These are phyloP conservation scores for Ariolimax columbianus DNA, from an alignment of 2,888 invertebrate genomes.

Conservation along the genomic window DNA sequence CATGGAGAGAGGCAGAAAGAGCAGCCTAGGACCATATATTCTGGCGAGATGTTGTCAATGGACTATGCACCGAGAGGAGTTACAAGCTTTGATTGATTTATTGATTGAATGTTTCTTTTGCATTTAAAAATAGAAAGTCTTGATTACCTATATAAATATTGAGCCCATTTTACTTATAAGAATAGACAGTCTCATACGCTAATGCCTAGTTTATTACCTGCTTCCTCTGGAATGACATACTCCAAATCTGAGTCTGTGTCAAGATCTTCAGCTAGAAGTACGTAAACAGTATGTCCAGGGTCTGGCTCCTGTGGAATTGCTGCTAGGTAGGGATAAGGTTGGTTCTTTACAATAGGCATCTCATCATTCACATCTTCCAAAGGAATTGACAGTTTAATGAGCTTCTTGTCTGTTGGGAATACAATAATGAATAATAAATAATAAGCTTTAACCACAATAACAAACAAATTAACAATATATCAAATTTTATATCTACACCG, in stretches of 20 bases:
- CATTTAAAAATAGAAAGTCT: too few relatives aligned
- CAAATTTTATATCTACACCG: neutral
- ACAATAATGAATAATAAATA: neutral
- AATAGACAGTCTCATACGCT: too few relatives aligned
- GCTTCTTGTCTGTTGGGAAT: conserved; percentile 59
- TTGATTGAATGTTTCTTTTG: too few relatives aligned
- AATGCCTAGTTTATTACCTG: neutral
- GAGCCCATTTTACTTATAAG: too few relatives aligned
- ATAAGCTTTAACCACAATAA: neutral
- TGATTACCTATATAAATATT: too few relatives aligned
- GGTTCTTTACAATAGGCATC: conserved; percentile 97
- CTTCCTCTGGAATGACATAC: conserved; percentile 65
- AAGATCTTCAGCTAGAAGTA: conserved; percentile 97
- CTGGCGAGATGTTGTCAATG: too few relatives aligned
- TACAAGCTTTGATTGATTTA: too few relatives aligned
- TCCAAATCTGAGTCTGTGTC: conserved; percentile 90
- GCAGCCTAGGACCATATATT: too few relatives aligned
- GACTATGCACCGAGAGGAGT: too few relatives aligned
- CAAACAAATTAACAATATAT: neutral
- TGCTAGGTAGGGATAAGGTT: conserved; percentile 97
- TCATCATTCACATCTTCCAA: conserved; percentile 98
- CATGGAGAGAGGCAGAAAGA: too few relatives aligned
- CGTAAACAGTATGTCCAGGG: conserved; percentile 96
- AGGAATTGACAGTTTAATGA: conserved; percentile 87
- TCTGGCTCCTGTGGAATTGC: conserved; percentile 97